Evolutionary conservation across 2,113 vertebrate genomes (phyloP).

Genomic region (Carassius gibelio): DNA sequence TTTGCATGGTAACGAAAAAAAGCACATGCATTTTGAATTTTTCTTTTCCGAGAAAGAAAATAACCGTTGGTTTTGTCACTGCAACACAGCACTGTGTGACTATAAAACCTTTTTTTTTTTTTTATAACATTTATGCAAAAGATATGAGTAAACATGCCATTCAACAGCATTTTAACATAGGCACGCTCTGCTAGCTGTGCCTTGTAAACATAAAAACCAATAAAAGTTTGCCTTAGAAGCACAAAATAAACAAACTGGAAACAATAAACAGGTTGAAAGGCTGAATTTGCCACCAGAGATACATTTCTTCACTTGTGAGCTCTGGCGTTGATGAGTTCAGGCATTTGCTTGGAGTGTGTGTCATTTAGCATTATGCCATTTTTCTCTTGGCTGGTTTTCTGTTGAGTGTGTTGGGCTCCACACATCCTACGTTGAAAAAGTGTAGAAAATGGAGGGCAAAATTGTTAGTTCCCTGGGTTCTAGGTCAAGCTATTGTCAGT

Average conservation of each 20-base stretch:
- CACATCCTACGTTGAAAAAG: neutral
- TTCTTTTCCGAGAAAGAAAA: slow-evolving; percentile 60
- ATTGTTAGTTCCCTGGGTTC: slow-evolving; percentile 4
- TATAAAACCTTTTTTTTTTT: neutral
- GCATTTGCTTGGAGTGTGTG: slow-evolving; percentile 9
- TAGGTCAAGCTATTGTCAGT: neutral
- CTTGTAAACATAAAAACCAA: slow-evolving; percentile 25
- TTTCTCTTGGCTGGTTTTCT: slow-evolving; percentile 25
- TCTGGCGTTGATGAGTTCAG: slow-evolving; percentile 15
- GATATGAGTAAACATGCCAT: slow-evolving; percentile 21
- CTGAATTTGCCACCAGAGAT: slow-evolving; percentile 1
- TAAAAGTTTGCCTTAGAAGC: neutral
- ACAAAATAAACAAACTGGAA: neutral
- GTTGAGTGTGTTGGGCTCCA: neutral
- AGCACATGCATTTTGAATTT: slow-evolving; percentile 50
- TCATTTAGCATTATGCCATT: neutral
- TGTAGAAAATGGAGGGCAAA: neutral
- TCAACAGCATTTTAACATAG: slow-evolving; percentile 8
- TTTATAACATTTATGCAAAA: slow-evolving; percentile 9
- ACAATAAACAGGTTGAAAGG: neutral
- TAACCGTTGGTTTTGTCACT: slow-evolving; percentile 48
- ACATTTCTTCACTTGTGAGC: neutral
- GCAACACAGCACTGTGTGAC: slow-evolving; percentile 3
- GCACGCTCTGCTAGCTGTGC: neutral
- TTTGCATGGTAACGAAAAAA: slow-evolving; percentile 79